phyloP scores from a whole-genome alignment of 2,888 invertebrate genomes.

The Drosophila anceps region DNA sequence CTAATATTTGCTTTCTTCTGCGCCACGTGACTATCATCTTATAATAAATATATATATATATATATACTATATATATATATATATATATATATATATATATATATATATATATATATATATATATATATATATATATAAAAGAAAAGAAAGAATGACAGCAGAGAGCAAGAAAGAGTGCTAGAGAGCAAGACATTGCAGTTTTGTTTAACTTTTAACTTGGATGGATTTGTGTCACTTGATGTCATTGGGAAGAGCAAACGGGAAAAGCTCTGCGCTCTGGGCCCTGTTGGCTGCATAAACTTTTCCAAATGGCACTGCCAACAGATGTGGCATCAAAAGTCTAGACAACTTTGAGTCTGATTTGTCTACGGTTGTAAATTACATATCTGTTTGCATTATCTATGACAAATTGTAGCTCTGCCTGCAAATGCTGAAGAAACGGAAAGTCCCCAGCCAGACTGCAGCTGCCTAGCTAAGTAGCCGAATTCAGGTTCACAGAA shows the following conservation, averaged over 20 bases:
- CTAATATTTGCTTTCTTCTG: constrained; percentile 29
- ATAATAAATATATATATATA: constrained; percentile 8
- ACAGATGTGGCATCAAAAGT: constrained; percentile 53
- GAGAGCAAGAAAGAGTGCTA: neutral
- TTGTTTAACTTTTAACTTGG: constrained; percentile 74
- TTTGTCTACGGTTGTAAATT: constrained; percentile 55
- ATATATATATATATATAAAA: too few relatives aligned
- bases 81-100: too few relatives aligned
- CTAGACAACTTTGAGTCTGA: constrained; percentile 59
- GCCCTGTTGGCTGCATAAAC: constrained; percentile 24
- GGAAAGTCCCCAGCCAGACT: neutral
- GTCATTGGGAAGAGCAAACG: constrained; percentile 20
- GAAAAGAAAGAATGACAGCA: neutral
- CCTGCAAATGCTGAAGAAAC: neutral
- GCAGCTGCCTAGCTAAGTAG: neutral
- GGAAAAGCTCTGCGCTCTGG: neutral
- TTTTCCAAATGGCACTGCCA: constrained; percentile 57
- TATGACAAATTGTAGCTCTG: constrained; percentile 55
- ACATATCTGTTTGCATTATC: constrained; percentile 63
- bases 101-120: too few relatives aligned
- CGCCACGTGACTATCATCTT: constrained; percentile 52
- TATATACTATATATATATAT: too few relatives aligned
- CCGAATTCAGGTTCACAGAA: neutral
- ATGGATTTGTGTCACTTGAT: constrained; percentile 68
- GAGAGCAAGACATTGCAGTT: constrained; percentile 53